phyloP scores from a whole-genome alignment of 2,113 vertebrate genomes.

The Triplophysa siluroides region DNA sequence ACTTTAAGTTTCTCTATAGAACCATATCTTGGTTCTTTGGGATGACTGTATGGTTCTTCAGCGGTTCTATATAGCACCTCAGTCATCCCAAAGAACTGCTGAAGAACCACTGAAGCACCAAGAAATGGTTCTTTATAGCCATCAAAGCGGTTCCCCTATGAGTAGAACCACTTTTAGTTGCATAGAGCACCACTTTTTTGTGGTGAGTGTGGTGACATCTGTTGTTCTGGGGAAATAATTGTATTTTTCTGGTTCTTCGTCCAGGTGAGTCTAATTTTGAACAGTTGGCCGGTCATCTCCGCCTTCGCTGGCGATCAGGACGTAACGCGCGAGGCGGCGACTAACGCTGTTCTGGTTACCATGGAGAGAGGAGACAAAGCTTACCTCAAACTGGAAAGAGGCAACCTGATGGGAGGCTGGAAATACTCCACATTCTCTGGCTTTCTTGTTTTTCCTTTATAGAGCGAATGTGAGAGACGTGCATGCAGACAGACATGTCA shows the following conservation, averaged over 20 bases:
- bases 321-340: slow-evolving; percentile 85
- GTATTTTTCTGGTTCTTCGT: not conserved
- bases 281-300: slow-evolving; percentile 83
- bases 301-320: slow-evolving; percentile 87
- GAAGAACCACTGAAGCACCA: too few species aligned
- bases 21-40: too few species aligned
- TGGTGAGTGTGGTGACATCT: too few species aligned
- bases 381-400: slow-evolving; percentile 83
- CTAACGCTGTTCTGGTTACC: slow-evolving; percentile 80
- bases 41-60: too few species aligned
- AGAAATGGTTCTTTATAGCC: too few species aligned
- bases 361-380: slow-evolving; percentile 86
- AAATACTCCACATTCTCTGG: slow-evolving; percentile 89
- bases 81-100: too few species aligned
- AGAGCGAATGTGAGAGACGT: not conserved
- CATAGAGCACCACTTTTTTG: too few species aligned
- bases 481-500: not conserved
- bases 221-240: not conserved
- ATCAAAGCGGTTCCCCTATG: too few species aligned
- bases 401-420: slow-evolving; percentile 87
- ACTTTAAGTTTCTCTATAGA: too few species aligned
- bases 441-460: slow-evolving; percentile 85
- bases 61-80: too few species aligned
- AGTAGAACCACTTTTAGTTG: too few species aligned
- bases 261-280: slow-evolving; percentile 83